A percentile compares a stretch with the other conserved stretches of the same genome.
phyloP scores from a whole-genome alignment of 2,797 vertebrate genomes.

The Rhynchotus rufescens region DNA sequence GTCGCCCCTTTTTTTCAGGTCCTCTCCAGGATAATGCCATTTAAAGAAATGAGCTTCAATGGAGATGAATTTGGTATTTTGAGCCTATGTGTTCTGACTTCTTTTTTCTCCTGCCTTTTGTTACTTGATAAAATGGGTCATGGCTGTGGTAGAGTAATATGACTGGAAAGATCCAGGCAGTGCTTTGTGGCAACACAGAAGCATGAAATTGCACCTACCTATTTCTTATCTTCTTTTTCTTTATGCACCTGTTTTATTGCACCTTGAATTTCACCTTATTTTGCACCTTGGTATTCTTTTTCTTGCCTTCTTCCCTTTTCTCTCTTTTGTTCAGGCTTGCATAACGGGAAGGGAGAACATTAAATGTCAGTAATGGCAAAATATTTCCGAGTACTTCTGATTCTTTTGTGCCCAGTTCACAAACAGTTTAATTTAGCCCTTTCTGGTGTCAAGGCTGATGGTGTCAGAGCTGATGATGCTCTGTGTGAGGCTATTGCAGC shows the following conservation, averaged over 20 bases:
- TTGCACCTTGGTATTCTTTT: background rate
- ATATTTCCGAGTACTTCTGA: background rate
- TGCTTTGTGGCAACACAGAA: background rate
- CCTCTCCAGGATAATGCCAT: accelerated
- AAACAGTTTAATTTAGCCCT: background rate
- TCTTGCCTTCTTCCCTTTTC: background rate
- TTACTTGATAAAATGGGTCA: background rate
- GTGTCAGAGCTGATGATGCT: slow-evolving; percentile 8
- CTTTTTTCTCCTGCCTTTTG: background rate
- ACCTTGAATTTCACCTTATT: background rate
- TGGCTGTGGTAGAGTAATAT: too few species aligned
- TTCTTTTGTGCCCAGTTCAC: background rate
- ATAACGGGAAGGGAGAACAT: background rate
- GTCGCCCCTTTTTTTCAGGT: background rate
- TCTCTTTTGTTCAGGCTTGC: background rate
- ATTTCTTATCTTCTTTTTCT: background rate
- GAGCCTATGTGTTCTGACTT: background rate
- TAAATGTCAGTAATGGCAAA: background rate
- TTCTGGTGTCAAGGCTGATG: background rate
- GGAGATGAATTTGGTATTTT: background rate
- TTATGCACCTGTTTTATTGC: background rate
- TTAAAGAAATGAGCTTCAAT: background rate
- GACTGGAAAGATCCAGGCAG: background rate
- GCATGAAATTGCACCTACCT: background rate
- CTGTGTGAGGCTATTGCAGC: background rate